Base-by-base conservation (phyloP, 1,140 invertebrate genomes). In the Hestina assimilis region DNA sequence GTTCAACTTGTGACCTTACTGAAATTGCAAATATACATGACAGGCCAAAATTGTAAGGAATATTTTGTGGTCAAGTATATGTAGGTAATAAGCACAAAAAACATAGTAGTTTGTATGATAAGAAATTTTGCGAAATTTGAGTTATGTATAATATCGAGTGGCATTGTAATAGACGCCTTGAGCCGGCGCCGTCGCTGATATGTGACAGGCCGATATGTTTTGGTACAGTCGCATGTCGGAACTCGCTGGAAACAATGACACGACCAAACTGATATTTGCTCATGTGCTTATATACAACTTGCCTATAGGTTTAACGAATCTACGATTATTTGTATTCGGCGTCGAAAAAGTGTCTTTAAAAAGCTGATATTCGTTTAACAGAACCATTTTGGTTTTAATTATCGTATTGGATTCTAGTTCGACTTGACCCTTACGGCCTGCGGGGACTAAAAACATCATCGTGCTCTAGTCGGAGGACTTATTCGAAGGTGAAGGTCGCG, bases 201-300 rank as follows among this genome's bases (percentile, higher is more conserved):
- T 57, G 62, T 68, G 67, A 71, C 70, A 73, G 57, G 43, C 26
- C 48, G 72, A 67, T 68, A 72, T 69, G 71, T 69, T 71, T 65
- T 56, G 66, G 57, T 63, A 60, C 66, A 65, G 54, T 50, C 55
- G 62, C 56, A 55, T 58, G 60, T 48, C 66, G 69, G 66, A 74
- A 76, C 66, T 63, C 43, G 35, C 31, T 50, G 29, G 52, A 48
- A 69, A 72, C 66, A 72, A 70, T 69, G 65, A 64, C 65, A 42
- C 50, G 53, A 40, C 63, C 57, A 35, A 66, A 63, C 61, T 65
- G 66, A 72, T 63, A 68, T 60, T 45, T 29, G 42, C 8, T 14
- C 33, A 17, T 51, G 23, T 46, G 14, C 11, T 38, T 38, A 38
- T 38, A 38, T 38, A 38, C 33, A 14, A 14, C 17, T 38, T 0